phyloP scores from a whole-genome alignment of 2,888 invertebrate species.

The Eumacrocentrus americanus region DNA sequence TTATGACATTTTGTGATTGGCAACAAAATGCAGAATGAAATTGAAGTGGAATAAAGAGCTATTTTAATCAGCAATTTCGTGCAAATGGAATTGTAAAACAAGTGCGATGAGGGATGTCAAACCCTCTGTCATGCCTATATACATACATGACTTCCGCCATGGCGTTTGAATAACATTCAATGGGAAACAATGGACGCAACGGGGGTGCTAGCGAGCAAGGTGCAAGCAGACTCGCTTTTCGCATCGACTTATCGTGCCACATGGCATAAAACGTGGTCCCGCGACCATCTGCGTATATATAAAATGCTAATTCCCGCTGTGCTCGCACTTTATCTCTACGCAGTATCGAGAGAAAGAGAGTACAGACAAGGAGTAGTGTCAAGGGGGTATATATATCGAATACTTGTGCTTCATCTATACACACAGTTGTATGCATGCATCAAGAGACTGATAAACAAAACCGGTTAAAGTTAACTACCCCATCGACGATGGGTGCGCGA shows the following conservation, averaged over 20 bases:
- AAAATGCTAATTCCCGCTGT: slow-evolving; percentile 42
- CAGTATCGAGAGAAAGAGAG: slow-evolving; percentile 24
- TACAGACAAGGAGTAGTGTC: neutral
- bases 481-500: neutral
- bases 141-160: slow-evolving; percentile 19
- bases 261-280: slow-evolving; percentile 29
- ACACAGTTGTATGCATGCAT: neutral
- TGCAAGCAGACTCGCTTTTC: slow-evolving; percentile 35
- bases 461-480: slow-evolving; percentile 30
- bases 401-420: too few relatives aligned
- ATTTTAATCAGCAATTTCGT: slow-evolving; percentile 8
- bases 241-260: slow-evolving; percentile 36
- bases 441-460: slow-evolving; percentile 33
- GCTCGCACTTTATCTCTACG: slow-evolving; percentile 34
- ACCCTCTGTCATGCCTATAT: slow-evolving; percentile 8
- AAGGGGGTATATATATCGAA: too few relatives aligned
- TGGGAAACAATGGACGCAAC: slow-evolving; percentile 36
- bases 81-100: slow-evolving; percentile 21
- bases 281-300: slow-evolving; percentile 41
- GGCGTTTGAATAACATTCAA: slow-evolving; percentile 24
- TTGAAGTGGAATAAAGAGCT: neutral
- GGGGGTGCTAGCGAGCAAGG: slow-evolving; percentile 36
- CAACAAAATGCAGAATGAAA: neutral
- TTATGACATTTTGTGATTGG: neutral
- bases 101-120: slow-evolving; percentile 5